A percentile compares a stretch with the other conserved stretches of the same genome.
Evolutionary conservation across 2,888 invertebrate genomes (phyloP).

Genomic region (Nemurella pictetii): DNA sequence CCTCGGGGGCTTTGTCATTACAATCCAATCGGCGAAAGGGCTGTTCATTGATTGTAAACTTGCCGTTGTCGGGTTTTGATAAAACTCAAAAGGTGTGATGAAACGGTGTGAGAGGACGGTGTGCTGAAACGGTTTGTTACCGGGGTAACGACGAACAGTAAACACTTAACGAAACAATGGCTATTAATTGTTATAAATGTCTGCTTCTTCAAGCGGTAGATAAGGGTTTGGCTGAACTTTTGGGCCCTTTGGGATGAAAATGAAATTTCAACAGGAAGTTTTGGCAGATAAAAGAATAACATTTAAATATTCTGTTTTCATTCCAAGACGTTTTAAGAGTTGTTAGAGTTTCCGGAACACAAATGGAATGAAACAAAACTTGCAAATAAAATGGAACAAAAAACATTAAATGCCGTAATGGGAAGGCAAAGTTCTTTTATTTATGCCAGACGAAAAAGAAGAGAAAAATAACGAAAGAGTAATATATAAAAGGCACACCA

Average conservation of each 20-base stretch:
- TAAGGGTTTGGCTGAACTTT: neutral
- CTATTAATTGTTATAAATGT: neutral
- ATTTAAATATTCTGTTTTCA: slow-evolving; percentile 34
- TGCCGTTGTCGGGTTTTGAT: neutral
- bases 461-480: neutral
- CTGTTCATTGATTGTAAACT: neutral
- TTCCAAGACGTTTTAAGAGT: slow-evolving; percentile 30
- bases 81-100: neutral
- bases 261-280: slow-evolving; percentile 10
- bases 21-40: neutral
- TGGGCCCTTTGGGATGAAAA: slow-evolving; percentile 1
- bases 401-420: slow-evolving; percentile 22
- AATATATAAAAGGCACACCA: slow-evolving; percentile 21
- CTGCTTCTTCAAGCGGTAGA: neutral
- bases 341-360: slow-evolving; percentile 28
- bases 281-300: slow-evolving; percentile 24
- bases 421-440: slow-evolving; percentile 25
- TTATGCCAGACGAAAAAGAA: slow-evolving; percentile 18
- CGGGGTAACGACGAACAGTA: neutral
- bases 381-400: slow-evolving; percentile 15
- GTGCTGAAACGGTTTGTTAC: neutral
- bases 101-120: neutral
- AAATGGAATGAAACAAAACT: slow-evolving; percentile 26
- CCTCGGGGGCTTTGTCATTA: neutral
- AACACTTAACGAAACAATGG: neutral